These are phyloP conservation scores for Corythaeola cristata DNA, from an alignment of 2,113 vertebrate genomes.

Conservation along the genomic window DNA sequence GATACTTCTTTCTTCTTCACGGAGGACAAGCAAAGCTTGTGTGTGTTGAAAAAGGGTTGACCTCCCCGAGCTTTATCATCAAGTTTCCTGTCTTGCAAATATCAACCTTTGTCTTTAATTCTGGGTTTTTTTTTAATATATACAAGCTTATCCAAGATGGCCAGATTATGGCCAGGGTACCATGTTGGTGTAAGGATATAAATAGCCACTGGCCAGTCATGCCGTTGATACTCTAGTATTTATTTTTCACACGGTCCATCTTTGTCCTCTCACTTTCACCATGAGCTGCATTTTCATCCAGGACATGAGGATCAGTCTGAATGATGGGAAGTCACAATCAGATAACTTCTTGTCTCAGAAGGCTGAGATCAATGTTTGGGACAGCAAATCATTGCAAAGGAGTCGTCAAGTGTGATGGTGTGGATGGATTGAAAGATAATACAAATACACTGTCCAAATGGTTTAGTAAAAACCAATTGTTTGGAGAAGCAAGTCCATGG, in stretches of 20 bases:
- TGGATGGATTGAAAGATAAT: background rate
- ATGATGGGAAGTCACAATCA: background rate
- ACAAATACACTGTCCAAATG: background rate
- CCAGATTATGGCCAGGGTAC: background rate
- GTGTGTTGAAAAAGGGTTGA: background rate
- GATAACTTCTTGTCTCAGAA: background rate
- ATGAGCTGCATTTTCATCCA: background rate
- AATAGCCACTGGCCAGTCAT: background rate
- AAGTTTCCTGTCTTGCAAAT: slow-evolving; percentile 20
- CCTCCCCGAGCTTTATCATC: background rate
- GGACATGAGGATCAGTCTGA: background rate
- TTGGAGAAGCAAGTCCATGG: background rate
- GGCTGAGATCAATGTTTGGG: background rate
- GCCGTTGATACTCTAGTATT: background rate
- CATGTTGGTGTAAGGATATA: background rate
- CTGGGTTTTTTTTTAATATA: background rate
- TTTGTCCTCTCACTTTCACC: background rate
- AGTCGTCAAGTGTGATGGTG: background rate
- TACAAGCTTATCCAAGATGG: background rate
- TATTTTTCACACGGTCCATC: background rate
- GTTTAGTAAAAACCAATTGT: background rate
- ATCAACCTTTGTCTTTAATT: background rate
- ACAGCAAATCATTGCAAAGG: background rate
- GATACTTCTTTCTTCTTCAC: background rate
- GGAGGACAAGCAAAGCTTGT: slow-evolving; percentile 34